Base-by-base conservation (phyloP, 2,113 vertebrate genomes). In the Phyllostomus discolor region DNA sequence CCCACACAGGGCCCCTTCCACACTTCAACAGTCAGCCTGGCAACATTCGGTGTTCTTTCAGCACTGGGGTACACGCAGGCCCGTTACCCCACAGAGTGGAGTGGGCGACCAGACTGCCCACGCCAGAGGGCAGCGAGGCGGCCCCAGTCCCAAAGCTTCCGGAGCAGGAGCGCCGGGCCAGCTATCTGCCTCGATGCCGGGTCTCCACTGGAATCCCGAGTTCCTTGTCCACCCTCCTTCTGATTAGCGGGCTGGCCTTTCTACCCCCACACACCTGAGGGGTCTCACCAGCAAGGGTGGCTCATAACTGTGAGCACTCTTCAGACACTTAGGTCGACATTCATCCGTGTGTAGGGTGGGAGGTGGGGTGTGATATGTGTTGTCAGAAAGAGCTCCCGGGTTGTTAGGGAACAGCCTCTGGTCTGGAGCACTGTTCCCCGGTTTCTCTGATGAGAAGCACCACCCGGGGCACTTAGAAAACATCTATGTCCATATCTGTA, bases 71-170 rank as follows among this genome's bases (percentile, higher is more conserved):
- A 72, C 41, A 67, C 70, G 94, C 48, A 80, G 90, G 54, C 52
- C 35, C 48, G 76, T 69, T 67, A 82, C 64, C 54, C n/a, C 17
- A 52, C n/a, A 67, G 67, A 89, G 41, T 10, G 28, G 73, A 82
- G 46, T 6, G 22, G 78, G 79, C 78, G 50, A 62, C 46, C 28
- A 59, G 84, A 75, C 85, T n/a, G 80, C 89, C 91, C 86, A 80
- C 69, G 70, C 33, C 38, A 84, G 87, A 89, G 83, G 89, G 79
- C 89, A 70, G 91, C 31, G 97, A 95, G 43, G 82, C 67, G 28
- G 59, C 70, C 64, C 52, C 26, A 20, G 87, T 38, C 69, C n/a
- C 31, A 72, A 83, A 10, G 70, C 80, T 92, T 64, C 87, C 62
- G 38, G 62, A 33, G 67, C 75, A 72, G 67, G 5, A 76, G 76